Base-by-base conservation (phyloP, 2,797 vertebrate genomes). In the Loris lydekkerianus region DNA sequence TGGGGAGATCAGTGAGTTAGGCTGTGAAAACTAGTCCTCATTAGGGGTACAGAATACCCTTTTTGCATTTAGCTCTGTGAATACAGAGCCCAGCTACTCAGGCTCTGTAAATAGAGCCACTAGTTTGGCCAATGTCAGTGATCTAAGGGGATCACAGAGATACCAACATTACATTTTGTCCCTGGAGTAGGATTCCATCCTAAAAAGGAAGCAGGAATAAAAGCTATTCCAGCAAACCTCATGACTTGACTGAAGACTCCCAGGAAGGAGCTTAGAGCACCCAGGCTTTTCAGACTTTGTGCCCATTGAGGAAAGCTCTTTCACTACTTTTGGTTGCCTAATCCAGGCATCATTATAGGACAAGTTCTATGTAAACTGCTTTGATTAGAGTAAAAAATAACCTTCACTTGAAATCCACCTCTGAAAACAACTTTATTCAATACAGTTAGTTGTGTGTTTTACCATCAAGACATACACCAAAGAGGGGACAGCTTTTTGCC, bases 351-450 rank as follows among this genome's bases (percentile, higher is more conserved):
- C 58, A 49, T 6, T 46, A 72, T 0, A 77, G 49, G 49, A 58
- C 4, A 34, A 88, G 27, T 49, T 88, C 53, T 56, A 61, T 9
- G 20, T 63, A 63, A 75, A 21, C 5, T 21, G 13, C 17, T 63
- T 31, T 77, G 40, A 84, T 70, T 11, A 34, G 23, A 56, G 29
- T 6, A 17, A 56, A 78, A 81, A 86, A 91, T 20, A 89, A 86
- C 18, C 3, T 92, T 83, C 34, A 31, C 8, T 87, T 75, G 34
- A 95, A 84, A 76, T 87, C 29, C 21, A 70, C 53, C 40, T 70
- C 46, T 76, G 77, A 60, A 91, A 92, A 89, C 29, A 93, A 89
- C 40, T 82, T 80, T n/a, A 83, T 75, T 70, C 58, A 92, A 73
- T 61, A 37, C 3, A 88, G 73, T 67, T 67, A 43, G 58, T 40